phyloP scores from a whole-genome alignment of 1,140 invertebrate genomes.

The Polypedilum vanderplanki region DNA sequence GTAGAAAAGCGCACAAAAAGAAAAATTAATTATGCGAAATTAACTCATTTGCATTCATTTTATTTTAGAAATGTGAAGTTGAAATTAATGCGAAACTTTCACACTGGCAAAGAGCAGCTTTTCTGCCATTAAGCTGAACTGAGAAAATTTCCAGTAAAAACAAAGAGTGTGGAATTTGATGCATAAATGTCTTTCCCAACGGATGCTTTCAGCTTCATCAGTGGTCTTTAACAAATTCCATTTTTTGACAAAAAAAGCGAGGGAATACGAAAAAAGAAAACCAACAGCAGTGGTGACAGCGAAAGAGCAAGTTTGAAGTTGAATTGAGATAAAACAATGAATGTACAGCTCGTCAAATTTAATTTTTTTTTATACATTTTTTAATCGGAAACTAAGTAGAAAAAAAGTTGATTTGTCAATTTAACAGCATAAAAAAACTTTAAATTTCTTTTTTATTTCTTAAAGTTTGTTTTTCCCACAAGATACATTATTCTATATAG shows the following conservation, averaged over 20 bases:
- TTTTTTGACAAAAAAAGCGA: too few relatives aligned
- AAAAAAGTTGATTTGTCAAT: too few relatives aligned
- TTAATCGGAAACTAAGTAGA: too few relatives aligned
- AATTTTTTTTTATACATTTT: too few relatives aligned
- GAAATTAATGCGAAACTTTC: conserved; percentile 6
- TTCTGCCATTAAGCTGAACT: neutral
- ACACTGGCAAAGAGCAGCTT: neutral
- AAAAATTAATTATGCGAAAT: neutral
- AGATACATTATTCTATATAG: too few relatives aligned
- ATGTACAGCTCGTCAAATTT: too few relatives aligned
- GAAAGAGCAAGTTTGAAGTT: neutral
- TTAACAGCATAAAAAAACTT: too few relatives aligned
- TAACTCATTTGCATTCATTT: conserved; percentile 19
- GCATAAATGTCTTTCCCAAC: neutral
- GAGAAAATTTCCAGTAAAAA: neutral
- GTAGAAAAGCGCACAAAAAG: neutral
- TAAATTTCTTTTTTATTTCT: too few relatives aligned
- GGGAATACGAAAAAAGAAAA: neutral
- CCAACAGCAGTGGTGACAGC: too few relatives aligned
- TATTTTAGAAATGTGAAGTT: neutral
- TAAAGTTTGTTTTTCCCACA: too few relatives aligned
- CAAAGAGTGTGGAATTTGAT: neutral
- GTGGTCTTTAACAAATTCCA: neutral
- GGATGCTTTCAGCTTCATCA: conserved; percentile 10
- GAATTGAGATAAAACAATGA: neutral